Base-by-base conservation (phyloP, 2,888 invertebrate genomes). In the Odontothrips loti region DNA sequence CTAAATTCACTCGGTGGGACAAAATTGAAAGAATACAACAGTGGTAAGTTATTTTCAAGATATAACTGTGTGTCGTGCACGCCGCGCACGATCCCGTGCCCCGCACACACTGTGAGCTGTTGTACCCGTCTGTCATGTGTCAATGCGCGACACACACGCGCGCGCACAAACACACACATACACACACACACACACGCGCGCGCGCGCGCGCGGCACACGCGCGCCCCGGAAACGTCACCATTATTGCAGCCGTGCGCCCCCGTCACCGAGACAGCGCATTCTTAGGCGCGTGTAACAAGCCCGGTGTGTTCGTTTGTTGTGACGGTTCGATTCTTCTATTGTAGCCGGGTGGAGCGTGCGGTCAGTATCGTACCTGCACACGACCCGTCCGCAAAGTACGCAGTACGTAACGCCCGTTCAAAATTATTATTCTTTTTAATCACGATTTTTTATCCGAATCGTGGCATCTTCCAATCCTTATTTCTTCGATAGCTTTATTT, bases 41-140 rank as follows among this genome's bases (percentile, higher is more conserved):
- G n/a, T n/a, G n/a, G n/a, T n/a, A n/a, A n/a, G n/a, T n/a, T n/a
- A n/a, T n/a, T n/a, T n/a, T n/a, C n/a, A n/a, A n/a, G n/a, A n/a
- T 43, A 43, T 43, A 43, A 43, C 34, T 43, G 34, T 43, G 34
- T 43, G 34, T 43, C 6, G 34, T 6, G 34, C 34, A 43, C 34
- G 34, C 34, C 34, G 34, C 34, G 34, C 34, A 43, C 34, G 34
- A 43, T 17, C 51, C 9, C 51, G 51, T 8, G 51, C 51, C 34
- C 2, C 51, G 10, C 51, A 20, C 58, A n/a, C 58, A 58, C 58
- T 27, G 68, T 27, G 68, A 12, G 27, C 27, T 27, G 23, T 75
- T 75, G 68, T 75, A 75, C 68, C 68, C 68, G 68, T 75, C 68
- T 10, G 68, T 75, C 68, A 75, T 75, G 68, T 75, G 68, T 75